Percentiles rank a stretch among this genome's conserved stretches.
Conservation (phyloP, 2,113 vertebrate species). For the Myiagra hebetior region DNA sequence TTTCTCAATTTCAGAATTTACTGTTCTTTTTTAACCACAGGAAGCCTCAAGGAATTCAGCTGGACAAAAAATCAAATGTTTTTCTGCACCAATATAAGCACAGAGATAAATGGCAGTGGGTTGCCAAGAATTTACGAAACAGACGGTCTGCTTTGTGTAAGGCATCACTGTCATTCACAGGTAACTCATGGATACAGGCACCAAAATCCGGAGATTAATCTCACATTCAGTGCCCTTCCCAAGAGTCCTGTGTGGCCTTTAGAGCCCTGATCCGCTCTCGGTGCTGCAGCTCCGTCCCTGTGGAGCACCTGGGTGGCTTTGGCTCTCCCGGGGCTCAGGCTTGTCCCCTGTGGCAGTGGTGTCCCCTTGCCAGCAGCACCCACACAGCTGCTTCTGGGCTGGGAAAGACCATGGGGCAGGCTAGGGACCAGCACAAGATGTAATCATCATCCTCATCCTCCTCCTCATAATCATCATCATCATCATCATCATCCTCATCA, state of each 20-base stretch:
- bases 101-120: background rate
- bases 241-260: background rate
- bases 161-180: background rate
- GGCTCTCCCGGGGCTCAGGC: background rate
- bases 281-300: fast-evolving
- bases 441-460: no score
- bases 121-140: background rate
- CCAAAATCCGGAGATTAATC: background rate
- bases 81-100: background rate
- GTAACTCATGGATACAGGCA: background rate
- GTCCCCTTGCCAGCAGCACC: background rate
- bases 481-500: background rate
- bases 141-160: background rate
- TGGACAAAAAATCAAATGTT: background rate
- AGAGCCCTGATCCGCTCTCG: fast-evolving
- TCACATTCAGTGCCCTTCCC: background rate
- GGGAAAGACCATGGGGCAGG: background rate
- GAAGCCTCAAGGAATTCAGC: background rate
- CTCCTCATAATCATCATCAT: no score
- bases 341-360: fast-evolving
- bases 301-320: fast-evolving
- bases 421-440: fast-evolving
- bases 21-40: background rate
- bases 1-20: background rate
- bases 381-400: background rate